Evolutionary conservation across 2,888 invertebrate genomes (phyloP).

Genomic region (Andrena praecox): DNA sequence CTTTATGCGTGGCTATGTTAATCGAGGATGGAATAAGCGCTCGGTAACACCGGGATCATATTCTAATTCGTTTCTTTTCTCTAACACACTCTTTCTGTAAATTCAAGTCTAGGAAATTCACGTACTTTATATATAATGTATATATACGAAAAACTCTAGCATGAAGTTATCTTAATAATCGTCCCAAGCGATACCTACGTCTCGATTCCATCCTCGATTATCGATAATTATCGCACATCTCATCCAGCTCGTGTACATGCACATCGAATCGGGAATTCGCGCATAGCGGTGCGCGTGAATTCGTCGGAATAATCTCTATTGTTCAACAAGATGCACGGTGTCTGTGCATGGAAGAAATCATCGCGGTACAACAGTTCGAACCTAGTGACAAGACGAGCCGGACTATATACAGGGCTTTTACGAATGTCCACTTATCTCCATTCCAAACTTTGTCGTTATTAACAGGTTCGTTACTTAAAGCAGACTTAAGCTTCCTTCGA

Average conservation of each 20-base stretch:
- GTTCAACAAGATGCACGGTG: conserved; percentile 45
- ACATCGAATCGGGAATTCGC: conserved; percentile 30
- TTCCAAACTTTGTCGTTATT: not conserved
- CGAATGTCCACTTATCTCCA: not conserved
- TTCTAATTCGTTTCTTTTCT: not conserved
- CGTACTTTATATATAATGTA: not conserved
- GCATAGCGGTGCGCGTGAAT: conserved; percentile 17
- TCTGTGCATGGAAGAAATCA: conserved; percentile 34
- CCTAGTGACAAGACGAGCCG: not conserved
- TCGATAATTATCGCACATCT: not conserved
- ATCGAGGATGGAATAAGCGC: conserved; percentile 32
- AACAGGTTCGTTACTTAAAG: no score
- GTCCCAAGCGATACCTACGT: not conserved
- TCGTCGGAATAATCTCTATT: conserved; percentile 44
- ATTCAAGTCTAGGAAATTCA: not conserved
- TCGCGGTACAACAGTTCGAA: not conserved
- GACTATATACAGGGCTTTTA: not conserved
- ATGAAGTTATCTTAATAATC: not conserved
- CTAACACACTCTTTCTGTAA: no score
- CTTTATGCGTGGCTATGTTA: conserved; percentile 12
- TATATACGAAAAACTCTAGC: not conserved
- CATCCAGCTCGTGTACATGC: conserved; percentile 1
- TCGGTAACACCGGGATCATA: not conserved
- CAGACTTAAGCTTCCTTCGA: no score
- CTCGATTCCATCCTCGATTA: conserved; percentile 32